Evolutionary conservation across 2,113 vertebrate genomes (phyloP).

Genomic region (Ornithorhynchus anatinus): DNA sequence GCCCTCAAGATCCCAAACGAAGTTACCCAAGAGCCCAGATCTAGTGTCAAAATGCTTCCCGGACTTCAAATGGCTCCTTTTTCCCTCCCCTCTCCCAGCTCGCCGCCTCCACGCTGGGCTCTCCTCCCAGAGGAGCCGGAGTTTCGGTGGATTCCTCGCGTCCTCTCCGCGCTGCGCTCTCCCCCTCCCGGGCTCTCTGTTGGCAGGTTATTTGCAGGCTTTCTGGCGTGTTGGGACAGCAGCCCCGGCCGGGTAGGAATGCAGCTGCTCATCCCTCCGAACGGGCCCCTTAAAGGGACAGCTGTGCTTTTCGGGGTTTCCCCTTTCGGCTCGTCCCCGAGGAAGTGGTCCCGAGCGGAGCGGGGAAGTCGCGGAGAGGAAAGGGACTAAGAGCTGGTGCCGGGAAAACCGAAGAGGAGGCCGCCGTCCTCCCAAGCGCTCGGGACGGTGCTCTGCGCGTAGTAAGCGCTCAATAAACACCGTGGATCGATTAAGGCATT

Average conservation of each 20-base stretch:
- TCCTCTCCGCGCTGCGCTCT: neutral
- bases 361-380: constrained; percentile 56
- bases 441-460: too few species aligned
- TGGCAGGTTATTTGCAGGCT: constrained; percentile 74
- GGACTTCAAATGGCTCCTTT: neutral
- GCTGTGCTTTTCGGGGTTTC: constrained; percentile 52
- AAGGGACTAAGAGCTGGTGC: too few species aligned
- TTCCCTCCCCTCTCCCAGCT: neutral
- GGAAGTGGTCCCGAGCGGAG: constrained; percentile 64
- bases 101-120: neutral
- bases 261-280: constrained; percentile 77
- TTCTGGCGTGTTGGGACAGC: constrained; percentile 89
- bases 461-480: too few species aligned
- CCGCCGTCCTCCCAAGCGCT: too few species aligned
- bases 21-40: neutral
- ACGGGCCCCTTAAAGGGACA: constrained; percentile 79
- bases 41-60: neutral
- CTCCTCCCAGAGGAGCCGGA: neutral
- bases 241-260: constrained; percentile 84
- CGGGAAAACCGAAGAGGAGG: neutral
- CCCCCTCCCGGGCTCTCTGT: constrained; percentile 23
- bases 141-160: neutral
- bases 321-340: constrained; percentile 46
- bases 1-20: too few species aligned
- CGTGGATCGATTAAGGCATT: too few species aligned